phyloP scores from a whole-genome alignment of 2,888 invertebrate species.

The Saturnia japonica region DNA sequence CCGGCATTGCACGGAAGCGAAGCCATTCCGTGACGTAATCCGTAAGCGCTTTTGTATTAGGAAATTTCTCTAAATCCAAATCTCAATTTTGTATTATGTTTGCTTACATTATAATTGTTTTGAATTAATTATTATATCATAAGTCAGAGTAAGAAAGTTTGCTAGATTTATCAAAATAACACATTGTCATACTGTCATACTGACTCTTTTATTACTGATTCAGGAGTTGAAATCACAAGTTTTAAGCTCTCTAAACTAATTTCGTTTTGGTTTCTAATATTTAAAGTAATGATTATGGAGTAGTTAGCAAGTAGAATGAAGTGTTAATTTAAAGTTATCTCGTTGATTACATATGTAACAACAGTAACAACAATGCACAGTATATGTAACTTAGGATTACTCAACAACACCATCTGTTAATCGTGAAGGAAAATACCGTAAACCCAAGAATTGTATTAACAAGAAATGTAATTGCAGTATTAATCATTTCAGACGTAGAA shows the following conservation, averaged over 20 bases:
- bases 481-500: too few relatives aligned
- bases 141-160: neutral
- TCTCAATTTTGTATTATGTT: neutral
- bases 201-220: neutral
- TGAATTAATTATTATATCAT: neutral
- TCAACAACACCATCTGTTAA: neutral
- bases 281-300: too few relatives aligned
- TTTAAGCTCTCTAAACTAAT: too few relatives aligned
- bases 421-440: neutral
- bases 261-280: too few relatives aligned
- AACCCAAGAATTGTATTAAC: neutral
- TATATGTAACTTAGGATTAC: neutral
- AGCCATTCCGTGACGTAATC: slow-evolving; percentile 44
- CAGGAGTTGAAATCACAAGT: too few relatives aligned
- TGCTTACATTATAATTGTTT: neutral
- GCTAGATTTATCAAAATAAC: too few relatives aligned
- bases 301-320: too few relatives aligned
- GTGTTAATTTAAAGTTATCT: too few relatives aligned
- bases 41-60: slow-evolving; percentile 15
- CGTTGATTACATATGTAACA: too few relatives aligned
- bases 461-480: too few relatives aligned
- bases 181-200: neutral
- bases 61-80: slow-evolving; percentile 15
- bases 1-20: slow-evolving; percentile 38
- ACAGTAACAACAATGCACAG: too few relatives aligned